Conservation (phyloP, 2,113 vertebrate genomes). For the Lophius piscatorius region DNA sequence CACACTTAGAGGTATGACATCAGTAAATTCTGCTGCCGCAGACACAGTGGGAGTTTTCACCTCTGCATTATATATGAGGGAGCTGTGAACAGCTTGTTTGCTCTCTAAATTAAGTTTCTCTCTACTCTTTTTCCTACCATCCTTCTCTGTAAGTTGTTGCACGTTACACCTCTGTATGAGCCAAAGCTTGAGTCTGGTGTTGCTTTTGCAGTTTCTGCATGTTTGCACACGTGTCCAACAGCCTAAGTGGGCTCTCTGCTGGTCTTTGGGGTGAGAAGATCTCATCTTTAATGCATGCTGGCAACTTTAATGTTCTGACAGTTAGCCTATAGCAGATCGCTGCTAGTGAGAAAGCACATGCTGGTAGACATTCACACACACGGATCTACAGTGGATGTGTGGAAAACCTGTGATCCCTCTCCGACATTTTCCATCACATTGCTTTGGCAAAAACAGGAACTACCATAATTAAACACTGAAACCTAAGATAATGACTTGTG, state of each 20-base stretch:
- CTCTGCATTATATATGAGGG: constrained; percentile 71
- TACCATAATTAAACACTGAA: neutral
- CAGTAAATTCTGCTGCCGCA: constrained; percentile 44
- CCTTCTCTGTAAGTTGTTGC: constrained; percentile 12
- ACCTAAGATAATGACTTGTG: too few relatives aligned
- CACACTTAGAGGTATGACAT: constrained; percentile 35
- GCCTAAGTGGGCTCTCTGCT: constrained; percentile 27
- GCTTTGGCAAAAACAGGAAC: neutral
- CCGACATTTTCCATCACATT: neutral
- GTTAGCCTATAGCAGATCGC: constrained; percentile 25
- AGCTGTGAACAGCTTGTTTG: constrained; percentile 65
- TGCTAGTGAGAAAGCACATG: constrained; percentile 17
- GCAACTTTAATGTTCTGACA: constrained; percentile 40
- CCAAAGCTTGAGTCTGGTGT: constrained; percentile 11
- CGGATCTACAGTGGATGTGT: neutral
- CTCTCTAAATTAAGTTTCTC: constrained; percentile 60
- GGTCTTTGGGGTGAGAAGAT: constrained; percentile 34
- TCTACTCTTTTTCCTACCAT: constrained; percentile 9
- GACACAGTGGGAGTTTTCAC: constrained; percentile 47
- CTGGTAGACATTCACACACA: constrained; percentile 7
- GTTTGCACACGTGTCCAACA: constrained; percentile 20
- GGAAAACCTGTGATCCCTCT: neutral
- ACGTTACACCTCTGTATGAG: constrained; percentile 26
- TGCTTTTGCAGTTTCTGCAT: constrained; percentile 15
- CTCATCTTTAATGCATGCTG: constrained; percentile 70